phyloP scores from a whole-genome alignment of 2,797 vertebrate genomes.

The Spheniscus humboldti region DNA sequence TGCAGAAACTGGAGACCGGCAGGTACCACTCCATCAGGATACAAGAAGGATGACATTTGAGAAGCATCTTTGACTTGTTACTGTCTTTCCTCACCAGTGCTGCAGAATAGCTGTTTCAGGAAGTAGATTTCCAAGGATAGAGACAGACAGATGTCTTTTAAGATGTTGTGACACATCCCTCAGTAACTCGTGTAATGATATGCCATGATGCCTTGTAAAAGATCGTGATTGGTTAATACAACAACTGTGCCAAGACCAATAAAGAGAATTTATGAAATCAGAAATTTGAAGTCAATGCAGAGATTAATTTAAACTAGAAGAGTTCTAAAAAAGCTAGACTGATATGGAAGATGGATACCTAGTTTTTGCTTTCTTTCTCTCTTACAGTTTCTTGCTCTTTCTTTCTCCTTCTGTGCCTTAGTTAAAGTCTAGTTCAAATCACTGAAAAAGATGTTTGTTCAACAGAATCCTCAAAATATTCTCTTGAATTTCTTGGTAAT shows the following conservation, averaged over 20 bases:
- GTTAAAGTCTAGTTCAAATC: neutral
- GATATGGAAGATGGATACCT: neutral
- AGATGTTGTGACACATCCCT: neutral
- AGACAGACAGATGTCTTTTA: neutral
- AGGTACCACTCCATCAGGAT: neutral
- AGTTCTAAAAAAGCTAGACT: neutral
- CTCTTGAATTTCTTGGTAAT: neutral
- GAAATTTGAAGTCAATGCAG: neutral
- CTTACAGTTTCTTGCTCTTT: neutral
- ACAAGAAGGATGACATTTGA: neutral
- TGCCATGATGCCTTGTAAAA: neutral
- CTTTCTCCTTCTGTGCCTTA: neutral
- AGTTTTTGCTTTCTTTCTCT: neutral
- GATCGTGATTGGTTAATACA: neutral
- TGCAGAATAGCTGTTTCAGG: neutral
- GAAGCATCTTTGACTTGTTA: neutral
- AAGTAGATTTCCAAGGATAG: neutral
- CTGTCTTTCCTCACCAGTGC: neutral
- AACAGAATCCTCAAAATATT: neutral
- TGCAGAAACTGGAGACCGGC: neutral
- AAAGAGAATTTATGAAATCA: neutral
- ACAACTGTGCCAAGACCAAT: neutral
- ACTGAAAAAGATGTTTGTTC: neutral
- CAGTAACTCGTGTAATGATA: neutral
- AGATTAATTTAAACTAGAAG: neutral